These are phyloP conservation scores for Cynaeus angustus DNA, from an alignment of 2,888 invertebrate genomes.

Conservation along the genomic window DNA sequence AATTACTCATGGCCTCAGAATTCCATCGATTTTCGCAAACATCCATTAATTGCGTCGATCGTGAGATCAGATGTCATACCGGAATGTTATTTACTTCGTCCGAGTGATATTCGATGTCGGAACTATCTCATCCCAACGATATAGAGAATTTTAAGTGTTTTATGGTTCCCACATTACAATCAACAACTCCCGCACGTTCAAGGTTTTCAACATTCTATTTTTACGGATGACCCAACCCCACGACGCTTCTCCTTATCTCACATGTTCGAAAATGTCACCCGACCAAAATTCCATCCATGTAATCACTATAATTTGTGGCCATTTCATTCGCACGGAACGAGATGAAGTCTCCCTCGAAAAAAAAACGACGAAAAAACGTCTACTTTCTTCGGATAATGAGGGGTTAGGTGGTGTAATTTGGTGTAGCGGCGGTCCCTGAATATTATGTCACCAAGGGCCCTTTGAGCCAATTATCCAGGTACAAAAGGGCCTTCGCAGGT, in stretches of 20 bases:
- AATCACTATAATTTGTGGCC: slow-evolving; percentile 2
- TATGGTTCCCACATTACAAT: slow-evolving; percentile 11
- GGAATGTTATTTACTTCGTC: slow-evolving; percentile 9
- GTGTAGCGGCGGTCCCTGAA: slow-evolving; percentile 5
- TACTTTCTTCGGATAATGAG: slow-evolving; percentile 9
- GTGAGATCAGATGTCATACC: neutral
- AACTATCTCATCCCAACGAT: neutral
- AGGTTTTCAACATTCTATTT: slow-evolving; percentile 37
- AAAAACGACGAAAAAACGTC: neutral
- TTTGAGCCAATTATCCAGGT: slow-evolving; percentile 45
- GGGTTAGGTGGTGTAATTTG: slow-evolving; percentile 5
- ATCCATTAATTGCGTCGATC: neutral
- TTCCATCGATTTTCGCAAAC: neutral
- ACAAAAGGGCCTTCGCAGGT: slow-evolving; percentile 43
- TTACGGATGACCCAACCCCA: slow-evolving; percentile 13
- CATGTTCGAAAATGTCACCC: slow-evolving; percentile 1
- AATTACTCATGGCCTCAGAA: neutral
- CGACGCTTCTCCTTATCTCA: slow-evolving; percentile 1
- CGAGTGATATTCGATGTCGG: slow-evolving; percentile 2
- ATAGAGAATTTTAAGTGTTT: slow-evolving; percentile 19
- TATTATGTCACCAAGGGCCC: slow-evolving; percentile 43
- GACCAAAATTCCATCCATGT: neutral
- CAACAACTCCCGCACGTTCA: slow-evolving; percentile 24
- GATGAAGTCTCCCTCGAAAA: neutral
- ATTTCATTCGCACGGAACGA: slow-evolving; percentile 4